These are phyloP conservation scores for Halichoerus grypus DNA, from an alignment of 2,113 vertebrate species.

Conservation along the genomic window DNA sequence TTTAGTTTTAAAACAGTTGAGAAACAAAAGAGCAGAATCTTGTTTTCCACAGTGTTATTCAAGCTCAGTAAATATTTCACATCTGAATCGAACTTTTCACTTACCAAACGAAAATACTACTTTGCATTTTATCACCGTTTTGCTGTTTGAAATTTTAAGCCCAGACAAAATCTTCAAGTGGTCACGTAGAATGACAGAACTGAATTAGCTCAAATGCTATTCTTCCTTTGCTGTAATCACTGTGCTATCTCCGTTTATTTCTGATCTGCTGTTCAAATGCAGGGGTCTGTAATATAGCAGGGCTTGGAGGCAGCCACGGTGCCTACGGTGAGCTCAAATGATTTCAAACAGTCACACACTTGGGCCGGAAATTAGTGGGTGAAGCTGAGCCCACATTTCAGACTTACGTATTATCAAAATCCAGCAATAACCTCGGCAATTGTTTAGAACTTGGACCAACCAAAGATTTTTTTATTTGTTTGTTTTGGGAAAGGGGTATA, in stretches of 20 bases:
- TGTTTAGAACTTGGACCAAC: background rate
- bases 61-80: background rate
- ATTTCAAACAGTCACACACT: background rate
- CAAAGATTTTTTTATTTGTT: background rate
- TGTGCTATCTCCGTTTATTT: background rate
- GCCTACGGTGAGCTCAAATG: background rate
- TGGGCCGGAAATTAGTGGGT: background rate
- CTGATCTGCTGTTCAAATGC: background rate
- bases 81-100: background rate
- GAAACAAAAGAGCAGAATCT: background rate
- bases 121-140: background rate
- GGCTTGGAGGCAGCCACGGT: background rate
- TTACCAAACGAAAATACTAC: background rate
- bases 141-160: background rate
- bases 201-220: background rate
- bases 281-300: background rate
- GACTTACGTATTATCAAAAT: background rate
- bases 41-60: background rate
- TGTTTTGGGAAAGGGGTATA: background rate
- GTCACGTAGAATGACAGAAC: background rate
- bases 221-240: background rate
- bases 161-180: background rate
- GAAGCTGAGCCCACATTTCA: background rate
- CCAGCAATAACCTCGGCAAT: background rate
- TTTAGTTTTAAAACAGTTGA: background rate